A percentile compares a stretch with the other conserved stretches of the same genome.
These are phyloP conservation scores for Fratercula arctica DNA, from an alignment of 2,797 vertebrate species.

Conservation along the genomic window DNA sequence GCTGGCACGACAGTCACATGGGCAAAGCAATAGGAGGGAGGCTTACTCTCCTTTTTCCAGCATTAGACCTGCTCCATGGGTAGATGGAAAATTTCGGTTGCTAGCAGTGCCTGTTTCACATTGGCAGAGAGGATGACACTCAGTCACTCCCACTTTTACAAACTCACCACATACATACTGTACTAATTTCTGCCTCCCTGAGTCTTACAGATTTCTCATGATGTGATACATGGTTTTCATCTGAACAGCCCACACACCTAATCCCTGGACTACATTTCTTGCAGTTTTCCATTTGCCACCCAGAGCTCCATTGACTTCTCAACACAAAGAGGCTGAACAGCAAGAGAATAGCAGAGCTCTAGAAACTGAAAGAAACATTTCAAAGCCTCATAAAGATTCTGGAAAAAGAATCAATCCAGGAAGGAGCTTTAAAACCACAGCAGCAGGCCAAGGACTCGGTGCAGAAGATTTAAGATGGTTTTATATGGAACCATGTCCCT, in stretches of 20 bases:
- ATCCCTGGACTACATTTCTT: slow-evolving; percentile 72
- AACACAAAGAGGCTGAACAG: slow-evolving; percentile 65
- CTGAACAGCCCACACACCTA: slow-evolving; percentile 66
- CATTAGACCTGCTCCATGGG: background rate
- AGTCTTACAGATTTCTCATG: slow-evolving; percentile 66
- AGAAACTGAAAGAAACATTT: slow-evolving; percentile 60
- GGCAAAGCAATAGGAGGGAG: background rate
- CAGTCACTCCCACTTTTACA: background rate
- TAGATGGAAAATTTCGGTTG: background rate
- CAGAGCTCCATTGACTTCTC: slow-evolving; percentile 74
- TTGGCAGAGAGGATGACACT: background rate
- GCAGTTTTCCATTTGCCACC: slow-evolving; percentile 75
- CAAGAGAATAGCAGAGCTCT: slow-evolving; percentile 66
- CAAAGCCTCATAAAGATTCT: slow-evolving; percentile 48
- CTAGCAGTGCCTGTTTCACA: background rate
- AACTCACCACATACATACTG: background rate
- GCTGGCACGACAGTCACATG: background rate
- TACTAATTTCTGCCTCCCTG: slow-evolving; percentile 13
- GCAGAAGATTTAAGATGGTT: background rate
- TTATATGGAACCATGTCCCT: background rate
- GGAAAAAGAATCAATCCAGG: slow-evolving; percentile 38
- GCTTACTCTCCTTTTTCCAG: background rate
- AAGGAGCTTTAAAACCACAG: slow-evolving; percentile 25
- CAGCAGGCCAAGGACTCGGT: background rate
- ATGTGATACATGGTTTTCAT: slow-evolving; percentile 58